Base-by-base conservation (phyloP, 2,113 vertebrate species). In the Charadrius vociferus region DNA sequence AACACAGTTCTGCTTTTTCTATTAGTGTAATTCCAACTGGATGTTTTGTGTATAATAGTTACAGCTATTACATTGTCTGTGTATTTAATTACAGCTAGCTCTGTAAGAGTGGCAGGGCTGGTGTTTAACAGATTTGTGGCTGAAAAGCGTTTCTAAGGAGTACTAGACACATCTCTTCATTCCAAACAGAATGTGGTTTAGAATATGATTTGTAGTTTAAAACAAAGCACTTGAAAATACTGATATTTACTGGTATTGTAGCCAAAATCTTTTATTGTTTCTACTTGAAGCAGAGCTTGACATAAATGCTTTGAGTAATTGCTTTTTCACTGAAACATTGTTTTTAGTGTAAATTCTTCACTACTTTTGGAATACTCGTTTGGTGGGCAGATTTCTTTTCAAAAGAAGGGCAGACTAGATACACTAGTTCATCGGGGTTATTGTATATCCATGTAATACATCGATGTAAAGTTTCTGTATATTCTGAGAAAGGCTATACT, bases 11-110 rank as follows among this genome's bases (percentile, higher is more conserved):
- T 93, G 41, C 1, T 71, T 95, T 95, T 97, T 92, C 39, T 79
- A 2, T 62, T 72, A n/a, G 22, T 36, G 3, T 88, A 63, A 81
- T 92, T 96, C 53, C 50, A 78, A 17, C 55, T 70, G 56, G 47
- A 55, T 82, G 80, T 41, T 84, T 87, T 82, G 74, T 70, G 37
- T 83, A 13, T 61, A 41, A n/a, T 14, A 68, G 65, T 56, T 88
- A 27, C 36, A 71, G 27, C 37, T 85, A 50, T 72, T 85, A 37
- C 17, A 71, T 83, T 88, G 80, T 68, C 71, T 63, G 1, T 81
- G 37, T 79, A 43, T 96, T 94, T 95, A 95, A 93, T 90, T 89
- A 70, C 34, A 66, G 55, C 41, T 67, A 79, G 56, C 50, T 92
- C 47, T 41, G 29, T 21, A 65, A 67, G 73, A 88, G 58, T 74